A percentile compares a stretch with the other conserved stretches of the same genome.
Conservation (phyloP, 2,888 invertebrate genomes). For the Cantharis rustica region DNA sequence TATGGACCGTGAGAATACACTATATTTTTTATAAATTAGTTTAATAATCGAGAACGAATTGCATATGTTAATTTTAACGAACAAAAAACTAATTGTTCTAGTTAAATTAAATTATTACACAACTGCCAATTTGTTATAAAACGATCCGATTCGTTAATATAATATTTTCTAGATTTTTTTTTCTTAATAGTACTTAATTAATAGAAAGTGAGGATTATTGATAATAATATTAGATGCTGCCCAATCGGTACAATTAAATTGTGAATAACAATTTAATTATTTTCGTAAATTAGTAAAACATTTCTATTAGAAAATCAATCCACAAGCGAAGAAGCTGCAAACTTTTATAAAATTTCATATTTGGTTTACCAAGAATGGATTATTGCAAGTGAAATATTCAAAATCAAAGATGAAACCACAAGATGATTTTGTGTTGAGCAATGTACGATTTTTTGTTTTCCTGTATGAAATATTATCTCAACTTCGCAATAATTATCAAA, state of each 20-base stretch:
- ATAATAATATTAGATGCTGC: background rate
- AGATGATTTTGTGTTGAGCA: background rate
- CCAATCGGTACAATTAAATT: too few species aligned
- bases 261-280: too few species aligned
- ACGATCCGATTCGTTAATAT: background rate
- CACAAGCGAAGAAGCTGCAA: background rate
- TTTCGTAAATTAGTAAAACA: too few species aligned
- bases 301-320: too few species aligned
- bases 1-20: background rate
- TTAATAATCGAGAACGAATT: background rate
- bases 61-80: background rate
- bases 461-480: background rate
- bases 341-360: background rate
- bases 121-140: background rate
- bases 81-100: background rate
- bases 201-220: background rate
- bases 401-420: background rate
- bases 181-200: background rate
- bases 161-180: background rate
- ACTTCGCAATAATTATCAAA: background rate
- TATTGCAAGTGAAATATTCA: background rate
- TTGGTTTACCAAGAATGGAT: too few species aligned
- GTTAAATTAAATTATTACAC: background rate
- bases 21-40: background rate
- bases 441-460: background rate